Evolutionary conservation across 2,113 vertebrate genomes (phyloP).

Genomic region (Nannobrachium achirus): DNA sequence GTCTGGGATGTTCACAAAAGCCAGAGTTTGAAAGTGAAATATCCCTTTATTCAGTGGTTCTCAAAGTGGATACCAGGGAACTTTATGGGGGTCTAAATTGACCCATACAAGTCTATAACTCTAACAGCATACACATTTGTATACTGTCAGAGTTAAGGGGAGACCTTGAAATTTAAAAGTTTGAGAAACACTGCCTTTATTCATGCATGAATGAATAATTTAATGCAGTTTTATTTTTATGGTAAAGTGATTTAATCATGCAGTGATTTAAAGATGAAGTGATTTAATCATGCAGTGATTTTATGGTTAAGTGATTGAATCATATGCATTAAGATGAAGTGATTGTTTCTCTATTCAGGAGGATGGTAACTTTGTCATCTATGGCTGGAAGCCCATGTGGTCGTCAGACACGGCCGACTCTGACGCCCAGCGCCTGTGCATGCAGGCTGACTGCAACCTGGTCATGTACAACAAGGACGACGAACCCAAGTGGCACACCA

Average conservation of each 20-base stretch:
- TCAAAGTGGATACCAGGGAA: no score
- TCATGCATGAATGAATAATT: no score
- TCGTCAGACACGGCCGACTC: background rate
- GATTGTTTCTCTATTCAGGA: slow-evolving; percentile 22
- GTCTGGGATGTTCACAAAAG: no score
- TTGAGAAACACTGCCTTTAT: no score
- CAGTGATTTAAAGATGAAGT: background rate
- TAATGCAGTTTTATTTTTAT: no score
- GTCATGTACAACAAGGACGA: slow-evolving; percentile 45
- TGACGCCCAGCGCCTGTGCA: slow-evolving; percentile 6
- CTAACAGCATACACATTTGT: no score
- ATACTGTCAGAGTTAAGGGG: no score
- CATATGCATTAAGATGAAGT: background rate
- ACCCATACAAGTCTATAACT: no score
- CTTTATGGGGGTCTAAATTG: no score
- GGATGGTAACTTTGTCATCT: slow-evolving; percentile 60
- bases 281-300: background rate
- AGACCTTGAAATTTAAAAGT: no score
- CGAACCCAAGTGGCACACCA: slow-evolving; percentile 26
- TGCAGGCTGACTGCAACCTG: slow-evolving; percentile 65
- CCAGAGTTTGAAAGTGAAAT: no score
- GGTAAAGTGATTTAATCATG: background rate
- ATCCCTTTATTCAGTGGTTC: no score
- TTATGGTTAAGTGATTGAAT: background rate
- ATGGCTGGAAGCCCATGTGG: slow-evolving; percentile 47